Evolutionary conservation across 1,140 invertebrate genomes (phyloP).

Genomic region (Rhynchophorus ferrugineus): DNA sequence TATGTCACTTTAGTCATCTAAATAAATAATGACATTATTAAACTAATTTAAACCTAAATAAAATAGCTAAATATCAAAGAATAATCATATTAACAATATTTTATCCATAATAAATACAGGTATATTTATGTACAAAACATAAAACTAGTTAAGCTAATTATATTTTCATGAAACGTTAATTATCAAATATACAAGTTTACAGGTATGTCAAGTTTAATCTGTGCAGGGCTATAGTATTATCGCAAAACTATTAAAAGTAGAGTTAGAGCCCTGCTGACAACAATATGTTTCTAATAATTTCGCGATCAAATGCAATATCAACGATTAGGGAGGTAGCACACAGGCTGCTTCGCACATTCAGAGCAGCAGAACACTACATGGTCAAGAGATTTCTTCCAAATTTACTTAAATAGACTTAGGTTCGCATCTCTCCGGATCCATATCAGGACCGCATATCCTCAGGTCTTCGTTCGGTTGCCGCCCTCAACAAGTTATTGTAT

Average conservation of each 20-base stretch:
- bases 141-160: too few species aligned
- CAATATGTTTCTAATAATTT: constrained; percentile 2
- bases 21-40: too few species aligned
- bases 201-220: constrained; percentile 1
- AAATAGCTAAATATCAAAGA: too few species aligned
- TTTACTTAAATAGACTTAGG: constrained; percentile 10
- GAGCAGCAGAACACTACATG: constrained; percentile 37
- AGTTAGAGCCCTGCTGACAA: neutral
- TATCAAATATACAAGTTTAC: neutral
- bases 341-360: constrained; percentile 29
- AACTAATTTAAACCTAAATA: too few species aligned
- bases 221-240: constrained; percentile 13
- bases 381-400: constrained; percentile 25
- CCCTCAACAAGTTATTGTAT: constrained; percentile 77
- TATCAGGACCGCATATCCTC: constrained; percentile 46
- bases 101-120: too few species aligned
- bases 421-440: constrained; percentile 15
- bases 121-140: too few species aligned
- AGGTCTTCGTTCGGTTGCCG: constrained; percentile 73
- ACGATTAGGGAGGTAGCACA: constrained; percentile 34
- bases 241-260: neutral
- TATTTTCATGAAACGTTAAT: too few species aligned
- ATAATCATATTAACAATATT: too few species aligned
- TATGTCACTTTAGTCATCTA: too few species aligned
- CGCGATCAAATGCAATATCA: constrained; percentile 11